Conservation (phyloP, 2,888 invertebrate genomes). For the Mycalesis mineus region DNA sequence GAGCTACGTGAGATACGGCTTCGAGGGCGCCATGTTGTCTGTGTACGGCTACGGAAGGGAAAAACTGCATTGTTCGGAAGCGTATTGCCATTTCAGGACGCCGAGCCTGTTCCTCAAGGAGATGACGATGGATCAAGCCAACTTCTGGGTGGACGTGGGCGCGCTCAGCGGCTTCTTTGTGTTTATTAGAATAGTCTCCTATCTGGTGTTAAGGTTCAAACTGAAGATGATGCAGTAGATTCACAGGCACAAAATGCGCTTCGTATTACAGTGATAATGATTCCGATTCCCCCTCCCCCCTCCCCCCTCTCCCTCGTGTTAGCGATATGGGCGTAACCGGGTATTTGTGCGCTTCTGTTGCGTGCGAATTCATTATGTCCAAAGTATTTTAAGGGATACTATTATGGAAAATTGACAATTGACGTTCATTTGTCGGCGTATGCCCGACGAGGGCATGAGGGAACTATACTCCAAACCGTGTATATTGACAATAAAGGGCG, state of each 20-base stretch:
- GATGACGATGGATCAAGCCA: constrained; percentile 88
- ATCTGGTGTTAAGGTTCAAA: constrained; percentile 90
- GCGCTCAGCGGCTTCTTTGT: constrained; percentile 90
- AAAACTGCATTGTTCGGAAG: constrained; percentile 88
- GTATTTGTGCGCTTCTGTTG: neutral
- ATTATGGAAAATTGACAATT: too few species aligned
- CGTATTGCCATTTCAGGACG: constrained; percentile 89
- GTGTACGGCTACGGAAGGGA: constrained; percentile 93
- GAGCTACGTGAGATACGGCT: constrained; percentile 92
- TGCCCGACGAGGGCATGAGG: too few species aligned
- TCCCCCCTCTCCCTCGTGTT: constrained; percentile 13
- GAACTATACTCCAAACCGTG: too few species aligned
- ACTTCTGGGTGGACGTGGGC: constrained; percentile 89
- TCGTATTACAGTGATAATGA: constrained; percentile 11
- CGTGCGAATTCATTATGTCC: too few species aligned
- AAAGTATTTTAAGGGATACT: too few species aligned
- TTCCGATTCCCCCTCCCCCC: constrained; percentile 23
- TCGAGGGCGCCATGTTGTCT: constrained; percentile 94
- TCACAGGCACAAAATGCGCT: constrained; percentile 32
- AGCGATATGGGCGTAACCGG: constrained; percentile 16
- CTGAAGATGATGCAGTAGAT: constrained; percentile 78
- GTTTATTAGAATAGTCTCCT: constrained; percentile 86
- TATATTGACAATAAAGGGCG: too few species aligned
- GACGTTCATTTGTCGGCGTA: too few species aligned
- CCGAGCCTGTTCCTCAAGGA: constrained; percentile 90